phyloP scores from a whole-genome alignment of 2,888 invertebrate genomes.

The Dorcus parallelipipedus region DNA sequence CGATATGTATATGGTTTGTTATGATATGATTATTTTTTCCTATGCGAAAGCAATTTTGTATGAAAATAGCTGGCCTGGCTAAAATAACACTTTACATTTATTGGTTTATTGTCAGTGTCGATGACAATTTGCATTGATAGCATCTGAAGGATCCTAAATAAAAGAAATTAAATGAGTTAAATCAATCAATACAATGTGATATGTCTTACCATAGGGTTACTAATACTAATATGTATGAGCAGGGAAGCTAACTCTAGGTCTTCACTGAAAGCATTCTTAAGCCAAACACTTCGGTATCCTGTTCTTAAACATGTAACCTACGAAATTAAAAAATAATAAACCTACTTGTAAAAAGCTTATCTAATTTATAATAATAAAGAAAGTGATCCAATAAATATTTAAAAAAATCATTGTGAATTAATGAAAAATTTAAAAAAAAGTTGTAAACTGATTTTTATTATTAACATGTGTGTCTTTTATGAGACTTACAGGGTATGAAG shows the following conservation, averaged over 20 bases:
- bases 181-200: neutral
- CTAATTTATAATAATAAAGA: no score
- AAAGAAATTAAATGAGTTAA: neutral
- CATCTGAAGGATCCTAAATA: conserved; percentile 23
- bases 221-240: conserved; percentile 74
- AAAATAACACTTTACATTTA: neutral
- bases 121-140: conserved; percentile 18
- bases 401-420: no score
- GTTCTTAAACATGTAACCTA: conserved; percentile 70
- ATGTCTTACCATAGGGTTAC: conserved; percentile 45
- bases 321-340: conserved; percentile 26
- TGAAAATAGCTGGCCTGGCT: conserved; percentile 8
- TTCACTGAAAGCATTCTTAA: conserved; percentile 89
- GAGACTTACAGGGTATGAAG: conserved; percentile 76
- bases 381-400: no score
- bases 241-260: conserved; percentile 88
- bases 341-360: no score
- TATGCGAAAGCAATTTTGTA: neutral
- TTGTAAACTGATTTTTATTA: neutral
- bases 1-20: conserved; percentile 2
- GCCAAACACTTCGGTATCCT: conserved; percentile 87
- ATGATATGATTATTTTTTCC: neutral
- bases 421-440: no score
- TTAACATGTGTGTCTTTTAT: neutral
- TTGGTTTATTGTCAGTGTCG: conserved; percentile 15